Evolutionary conservation across 2,888 invertebrate species (phyloP), one percentile per base, ranked within the genome.

Genomic region (Idaea aversata): DNA sequence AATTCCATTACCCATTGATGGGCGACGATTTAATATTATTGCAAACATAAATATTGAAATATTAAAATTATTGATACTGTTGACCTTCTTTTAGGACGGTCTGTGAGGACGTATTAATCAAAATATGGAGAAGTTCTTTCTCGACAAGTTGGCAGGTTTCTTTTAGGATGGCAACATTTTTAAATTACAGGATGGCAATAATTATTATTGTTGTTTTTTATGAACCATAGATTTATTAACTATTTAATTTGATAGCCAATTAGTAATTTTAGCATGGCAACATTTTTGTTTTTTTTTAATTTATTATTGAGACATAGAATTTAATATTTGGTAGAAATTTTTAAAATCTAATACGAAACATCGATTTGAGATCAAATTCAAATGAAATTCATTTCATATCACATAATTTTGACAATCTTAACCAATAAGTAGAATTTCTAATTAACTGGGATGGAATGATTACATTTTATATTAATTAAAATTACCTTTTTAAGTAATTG

Each of bases 321-420:
- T 47, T 47, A 47, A 47, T 47, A 47, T 47, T 47, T 47, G 47
- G 47, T 47, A 47, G 47, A 47, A 47, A 47, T 13, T 59, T 59
- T 59, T 25, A 59, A 59, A 59, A 59, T 25, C 34, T 59, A 15
- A 59, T 62, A 65, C 62, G 59, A 62, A 68, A 61, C 58, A 66
- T 68, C 57, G 65, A 68, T 65, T 67, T 71, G 71, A 71, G 71
- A 73, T 71, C 73, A 69, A 70, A 66, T 66, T 63, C n/a, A 63
- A 59, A 61, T 70, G 70, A 74, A 69, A 69, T 71, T 71, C 69
- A 68, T 64, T 66, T 65, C 59, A 67, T 72, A 72, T 74, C 72
- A 74, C 70, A 68, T 61, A 71, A 71, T 69, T 69, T 68, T 61
- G 63, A 69, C 59, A 66, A 15, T 6, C 16, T 34, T 59, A 25